Conservation (phyloP, 2,888 invertebrate genomes). For the Isoperla grammatica region DNA sequence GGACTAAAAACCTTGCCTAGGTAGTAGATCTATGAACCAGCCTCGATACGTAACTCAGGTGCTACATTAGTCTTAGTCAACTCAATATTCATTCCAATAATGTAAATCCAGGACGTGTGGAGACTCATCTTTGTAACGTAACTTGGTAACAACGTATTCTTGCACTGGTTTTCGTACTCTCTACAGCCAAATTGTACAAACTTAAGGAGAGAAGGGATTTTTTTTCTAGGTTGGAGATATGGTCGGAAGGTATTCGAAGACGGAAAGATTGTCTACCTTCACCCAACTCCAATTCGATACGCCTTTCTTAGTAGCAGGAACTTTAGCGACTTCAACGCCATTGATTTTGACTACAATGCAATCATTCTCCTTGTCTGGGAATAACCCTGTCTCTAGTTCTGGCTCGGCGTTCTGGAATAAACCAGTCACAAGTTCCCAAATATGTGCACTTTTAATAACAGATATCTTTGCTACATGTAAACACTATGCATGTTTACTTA, state of each 20-base stretch:
- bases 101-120: not conserved
- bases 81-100: too few species aligned
- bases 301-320: conserved; percentile 56
- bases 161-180: too few species aligned
- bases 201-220: not conserved
- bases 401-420: conserved; percentile 26
- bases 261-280: conserved; percentile 47
- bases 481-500: not conserved
- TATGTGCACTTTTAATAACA: too few species aligned
- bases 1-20: too few species aligned
- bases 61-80: too few species aligned
- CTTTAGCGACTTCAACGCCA: conserved; percentile 58
- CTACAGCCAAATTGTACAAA: not conserved
- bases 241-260: too few species aligned
- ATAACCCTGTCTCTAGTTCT: conserved; percentile 51
- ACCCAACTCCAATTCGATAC: conserved; percentile 60
- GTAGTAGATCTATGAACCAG: too few species aligned
- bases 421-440: conserved; percentile 20
- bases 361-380: conserved; percentile 51
- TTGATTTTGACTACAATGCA: conserved; percentile 56
- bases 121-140: conserved; percentile 1
- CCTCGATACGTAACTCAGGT: too few species aligned
- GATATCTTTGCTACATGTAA: not conserved
- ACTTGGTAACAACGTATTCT: too few species aligned
- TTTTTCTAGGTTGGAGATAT: not conserved